Percentiles rank a stretch among this genome's conserved stretches.
Conservation (phyloP, 2,888 invertebrate genomes). For the Erebia epiphron region DNA sequence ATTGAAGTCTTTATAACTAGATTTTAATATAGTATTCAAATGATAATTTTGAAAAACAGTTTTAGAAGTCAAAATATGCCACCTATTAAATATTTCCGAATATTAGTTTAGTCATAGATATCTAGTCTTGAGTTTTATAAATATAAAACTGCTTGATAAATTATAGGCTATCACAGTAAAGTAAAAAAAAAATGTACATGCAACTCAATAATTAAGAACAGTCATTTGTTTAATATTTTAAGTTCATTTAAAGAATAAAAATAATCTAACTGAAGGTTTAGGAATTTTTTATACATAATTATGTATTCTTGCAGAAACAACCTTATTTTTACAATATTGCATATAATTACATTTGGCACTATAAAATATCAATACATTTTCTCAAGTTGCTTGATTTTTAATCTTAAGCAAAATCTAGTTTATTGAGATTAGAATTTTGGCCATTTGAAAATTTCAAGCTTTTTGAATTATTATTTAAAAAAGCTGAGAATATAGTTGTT, state of each 20-base stretch:
- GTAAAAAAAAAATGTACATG: not conserved
- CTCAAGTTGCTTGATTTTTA: not conserved
- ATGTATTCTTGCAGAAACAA: too few relatives aligned
- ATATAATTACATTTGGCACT: too few relatives aligned
- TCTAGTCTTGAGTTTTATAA: conserved; percentile 38
- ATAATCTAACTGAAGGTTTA: too few relatives aligned
- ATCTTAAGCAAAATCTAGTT: not conserved
- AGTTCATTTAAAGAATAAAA: not conserved
- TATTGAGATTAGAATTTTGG: conserved; percentile 3
- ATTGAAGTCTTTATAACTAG: not conserved
- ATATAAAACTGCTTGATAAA: too few relatives aligned
- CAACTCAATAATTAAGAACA: not conserved
- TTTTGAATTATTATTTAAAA: not conserved
- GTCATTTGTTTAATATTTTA: not conserved
- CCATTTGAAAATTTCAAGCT: conserved; percentile 1
- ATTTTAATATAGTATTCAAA: too few relatives aligned
- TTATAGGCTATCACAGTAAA: not conserved
- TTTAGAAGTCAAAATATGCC: not conserved
- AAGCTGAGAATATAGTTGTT: conserved; percentile 1
- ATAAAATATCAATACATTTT: not conserved
- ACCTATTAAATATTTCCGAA: not conserved
- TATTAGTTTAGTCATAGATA: conserved; percentile 39
- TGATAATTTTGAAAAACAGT: too few relatives aligned
- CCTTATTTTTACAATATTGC: too few relatives aligned
- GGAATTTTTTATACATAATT: too few relatives aligned